A percentile compares a stretch with the other conserved stretches of the same genome.
These are phyloP conservation scores for Mormyrops attenuatus DNA, from an alignment of 2,797 vertebrate species.

Conservation along the genomic window DNA sequence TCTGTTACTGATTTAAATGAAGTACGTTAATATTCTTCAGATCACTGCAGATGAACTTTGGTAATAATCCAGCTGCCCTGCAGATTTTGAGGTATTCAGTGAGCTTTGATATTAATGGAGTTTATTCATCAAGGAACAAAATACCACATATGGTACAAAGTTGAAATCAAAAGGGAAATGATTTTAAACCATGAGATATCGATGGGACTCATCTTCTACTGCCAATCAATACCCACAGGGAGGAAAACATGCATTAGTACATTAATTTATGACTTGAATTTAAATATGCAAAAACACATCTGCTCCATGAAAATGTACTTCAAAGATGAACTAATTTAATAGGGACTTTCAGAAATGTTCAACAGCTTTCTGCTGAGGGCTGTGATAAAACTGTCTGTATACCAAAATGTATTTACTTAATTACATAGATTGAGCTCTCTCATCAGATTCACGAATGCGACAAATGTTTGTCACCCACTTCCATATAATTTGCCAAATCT, in stretches of 20 bases:
- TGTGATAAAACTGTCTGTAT: not conserved
- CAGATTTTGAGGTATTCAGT: not conserved
- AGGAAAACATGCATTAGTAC: conserved; percentile 14
- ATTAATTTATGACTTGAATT: conserved; percentile 5
- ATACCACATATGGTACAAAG: not conserved
- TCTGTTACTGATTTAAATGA: not conserved
- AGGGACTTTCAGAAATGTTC: not conserved
- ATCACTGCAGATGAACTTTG: not conserved
- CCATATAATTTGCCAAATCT: not conserved
- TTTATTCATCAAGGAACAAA: conserved; percentile 7
- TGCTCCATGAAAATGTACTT: not conserved
- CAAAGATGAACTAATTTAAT: not conserved
- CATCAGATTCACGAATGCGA: not conserved
- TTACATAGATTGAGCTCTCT: not conserved
- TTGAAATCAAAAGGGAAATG: not conserved
- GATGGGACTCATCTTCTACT: not conserved
- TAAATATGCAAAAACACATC: conserved; percentile 5
- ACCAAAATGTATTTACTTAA: conserved; percentile 9
- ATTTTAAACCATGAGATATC: not conserved
- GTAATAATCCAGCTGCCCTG: not conserved
- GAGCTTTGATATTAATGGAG: not conserved
- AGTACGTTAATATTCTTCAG: not conserved
- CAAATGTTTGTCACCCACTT: conserved; percentile 3
- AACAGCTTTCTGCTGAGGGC: not conserved
- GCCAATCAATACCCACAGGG: not conserved